A percentile compares a stretch with the other conserved stretches of the same genome.
Evolutionary conservation across 2,113 vertebrate species (phyloP).

Genomic region (Myotis yumanensis): DNA sequence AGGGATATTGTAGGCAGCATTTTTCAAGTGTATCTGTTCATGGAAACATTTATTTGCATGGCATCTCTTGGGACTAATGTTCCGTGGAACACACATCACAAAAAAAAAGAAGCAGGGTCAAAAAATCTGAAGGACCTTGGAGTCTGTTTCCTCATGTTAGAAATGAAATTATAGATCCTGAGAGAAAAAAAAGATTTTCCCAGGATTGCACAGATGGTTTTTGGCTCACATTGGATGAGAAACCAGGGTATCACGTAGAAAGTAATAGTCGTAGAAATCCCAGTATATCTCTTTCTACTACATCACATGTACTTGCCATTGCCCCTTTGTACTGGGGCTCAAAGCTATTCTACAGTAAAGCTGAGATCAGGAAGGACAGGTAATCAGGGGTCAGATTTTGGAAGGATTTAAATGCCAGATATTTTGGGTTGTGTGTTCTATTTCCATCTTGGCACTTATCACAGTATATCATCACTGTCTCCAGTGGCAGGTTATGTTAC

Average conservation of each 20-base stretch:
- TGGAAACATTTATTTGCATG: slow-evolving; percentile 31
- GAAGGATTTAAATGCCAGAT: neutral
- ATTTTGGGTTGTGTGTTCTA: neutral
- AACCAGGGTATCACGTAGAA: neutral
- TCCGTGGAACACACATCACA: neutral
- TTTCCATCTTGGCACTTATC: neutral
- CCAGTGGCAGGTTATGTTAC: neutral
- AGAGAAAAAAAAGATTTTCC: slow-evolving; percentile 30
- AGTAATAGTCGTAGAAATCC: neutral
- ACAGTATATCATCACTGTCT: neutral
- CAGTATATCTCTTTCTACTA: neutral
- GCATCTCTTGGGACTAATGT: slow-evolving; percentile 36
- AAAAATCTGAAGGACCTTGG: slow-evolving; percentile 29
- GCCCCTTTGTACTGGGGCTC: neutral
- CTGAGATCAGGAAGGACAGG: neutral
- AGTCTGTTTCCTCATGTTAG: slow-evolving; percentile 23
- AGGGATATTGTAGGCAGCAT: neutral
- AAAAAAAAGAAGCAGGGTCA: slow-evolving; percentile 17
- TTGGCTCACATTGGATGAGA: neutral
- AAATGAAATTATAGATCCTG: slow-evolving; percentile 16
- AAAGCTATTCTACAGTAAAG: neutral
- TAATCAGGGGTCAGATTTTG: neutral
- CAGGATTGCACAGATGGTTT: slow-evolving; percentile 23
- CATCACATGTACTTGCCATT: neutral
- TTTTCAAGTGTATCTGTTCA: slow-evolving; percentile 27